Evolutionary conservation across 2,888 invertebrate genomes (phyloP), one percentile per base, ranked within the genome.

Genomic region (Orchesella flavescens): DNA sequence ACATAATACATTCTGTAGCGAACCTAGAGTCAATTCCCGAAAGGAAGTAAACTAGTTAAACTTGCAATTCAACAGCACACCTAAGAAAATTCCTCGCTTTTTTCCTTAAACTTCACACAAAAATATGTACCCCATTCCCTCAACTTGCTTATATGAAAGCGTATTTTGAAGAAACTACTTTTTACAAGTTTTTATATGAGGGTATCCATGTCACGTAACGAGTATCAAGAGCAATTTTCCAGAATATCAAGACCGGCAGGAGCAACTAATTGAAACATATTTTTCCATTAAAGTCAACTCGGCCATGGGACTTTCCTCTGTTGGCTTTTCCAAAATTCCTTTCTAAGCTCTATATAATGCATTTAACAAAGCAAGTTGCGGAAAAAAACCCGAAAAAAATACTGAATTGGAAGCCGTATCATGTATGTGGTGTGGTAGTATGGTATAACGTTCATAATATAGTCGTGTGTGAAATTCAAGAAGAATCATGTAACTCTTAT

Each of bases 261-360:
- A 72, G 71, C 44, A 72, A 74, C 80, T 84, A 84, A 84, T 84
- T 84, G 84, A 84, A 84, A 84, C 84, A 84, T 84, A 84, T 81
- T 84, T 81, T 81, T 84, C 81, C 84, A 84, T 84, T 82, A 83
- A 63, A 77, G 77, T 84, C 81, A 84, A 57, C 53, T 71, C 72
- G 61, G 43, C 77, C 63, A 63, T 82, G 68, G 82, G 77, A 82
- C 78, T 86, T 82, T 81, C 68, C 76, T 74, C 72, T 71, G 66
- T 77, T 44, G 55, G 59, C 73, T 49, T 78, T 71, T 53, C 73
- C 78, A 57, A 71, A 71, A 57, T 71, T 55, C 55, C 43, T 55
- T 49, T 61, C 13, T 55, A 71, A 34, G 57, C 71, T 57, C 71
- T 71, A n/a, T 55, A 55, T 34, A 57, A 57, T 71, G 34, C 69